Percentiles rank a stretch among this genome's conserved stretches.
Evolutionary conservation across 1,140 invertebrate species (phyloP).

Genomic region (Steinernema feltiae): DNA sequence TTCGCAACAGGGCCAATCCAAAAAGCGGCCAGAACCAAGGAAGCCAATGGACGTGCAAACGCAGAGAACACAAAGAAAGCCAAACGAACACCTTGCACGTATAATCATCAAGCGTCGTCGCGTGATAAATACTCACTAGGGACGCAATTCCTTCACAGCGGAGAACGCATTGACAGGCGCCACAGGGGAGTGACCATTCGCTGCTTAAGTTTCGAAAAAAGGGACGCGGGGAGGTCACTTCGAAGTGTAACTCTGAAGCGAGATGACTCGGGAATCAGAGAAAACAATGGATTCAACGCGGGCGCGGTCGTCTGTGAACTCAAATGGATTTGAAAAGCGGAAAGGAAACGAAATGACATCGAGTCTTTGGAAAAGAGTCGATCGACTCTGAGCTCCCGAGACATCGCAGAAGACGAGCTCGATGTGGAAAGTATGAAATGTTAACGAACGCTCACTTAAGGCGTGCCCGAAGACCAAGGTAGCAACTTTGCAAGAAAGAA

Average conservation of each 20-base stretch:
- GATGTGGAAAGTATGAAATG: too few species aligned
- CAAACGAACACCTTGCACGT: neutral
- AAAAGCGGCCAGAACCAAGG: too few species aligned
- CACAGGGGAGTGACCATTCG: neutral
- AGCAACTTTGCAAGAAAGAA: neutral
- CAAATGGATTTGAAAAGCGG: slow-evolving; percentile 1
- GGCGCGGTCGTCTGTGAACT: too few species aligned
- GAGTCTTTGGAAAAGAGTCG: neutral
- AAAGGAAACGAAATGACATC: neutral
- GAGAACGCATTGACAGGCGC: neutral
- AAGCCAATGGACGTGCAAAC: too few species aligned
- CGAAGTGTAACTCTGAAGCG: neutral
- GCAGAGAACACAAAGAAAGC: neutral
- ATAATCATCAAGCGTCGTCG: neutral
- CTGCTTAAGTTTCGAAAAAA: neutral
- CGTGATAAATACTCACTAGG: neutral
- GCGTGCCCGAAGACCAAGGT: neutral
- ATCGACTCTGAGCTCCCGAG: neutral
- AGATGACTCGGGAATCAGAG: neutral
- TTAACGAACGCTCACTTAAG: neutral
- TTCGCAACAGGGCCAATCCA: too few species aligned
- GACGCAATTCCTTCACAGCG: neutral
- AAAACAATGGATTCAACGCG: neutral
- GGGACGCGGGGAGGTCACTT: neutral
- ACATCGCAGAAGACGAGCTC: neutral